phyloP scores from a whole-genome alignment of 2,888 invertebrate species.

The Agriopis marginaria region DNA sequence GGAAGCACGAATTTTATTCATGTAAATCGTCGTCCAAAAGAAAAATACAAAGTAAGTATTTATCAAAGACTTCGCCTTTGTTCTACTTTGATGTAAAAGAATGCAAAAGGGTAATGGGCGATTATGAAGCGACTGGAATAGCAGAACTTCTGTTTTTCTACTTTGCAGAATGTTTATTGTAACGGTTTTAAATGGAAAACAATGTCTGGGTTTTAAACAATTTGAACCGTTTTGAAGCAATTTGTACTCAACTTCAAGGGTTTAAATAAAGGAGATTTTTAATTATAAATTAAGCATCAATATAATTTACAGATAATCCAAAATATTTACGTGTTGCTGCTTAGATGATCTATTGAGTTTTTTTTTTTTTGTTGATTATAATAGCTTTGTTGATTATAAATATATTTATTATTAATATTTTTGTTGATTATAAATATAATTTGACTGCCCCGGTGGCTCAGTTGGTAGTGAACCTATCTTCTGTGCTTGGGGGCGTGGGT shows the following conservation, averaged over 20 bases:
- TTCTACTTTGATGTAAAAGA: conserved; percentile 45
- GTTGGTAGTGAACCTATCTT: no score
- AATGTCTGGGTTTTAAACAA: conserved; percentile 24
- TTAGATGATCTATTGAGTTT: no score
- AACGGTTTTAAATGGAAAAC: conserved; percentile 30
- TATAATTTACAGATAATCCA: no score
- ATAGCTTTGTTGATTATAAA: no score
- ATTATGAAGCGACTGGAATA: conserved; percentile 37
- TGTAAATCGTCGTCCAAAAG: conserved; percentile 32
- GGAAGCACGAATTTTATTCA: conserved; percentile 20
- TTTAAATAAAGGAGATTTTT: neutral
- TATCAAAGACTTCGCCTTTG: conserved; percentile 47
- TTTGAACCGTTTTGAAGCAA: conserved; percentile 4
- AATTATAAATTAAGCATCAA: no score
- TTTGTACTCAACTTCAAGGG: conserved; percentile 5
- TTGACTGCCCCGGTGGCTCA: no score
- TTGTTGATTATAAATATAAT: no score
- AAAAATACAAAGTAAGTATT: conserved; percentile 50
- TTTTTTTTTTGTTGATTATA: no score
- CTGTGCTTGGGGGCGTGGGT: no score
- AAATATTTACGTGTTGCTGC: no score
- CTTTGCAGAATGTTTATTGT: conserved; percentile 39
- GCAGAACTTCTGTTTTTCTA: conserved; percentile 36
- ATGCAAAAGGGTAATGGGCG: conserved; percentile 45
- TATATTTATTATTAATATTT: no score